Percentiles rank a stretch among this genome's conserved stretches.
Evolutionary conservation across 2,797 vertebrate species (phyloP).

Genomic region (Acanthurus tractus): DNA sequence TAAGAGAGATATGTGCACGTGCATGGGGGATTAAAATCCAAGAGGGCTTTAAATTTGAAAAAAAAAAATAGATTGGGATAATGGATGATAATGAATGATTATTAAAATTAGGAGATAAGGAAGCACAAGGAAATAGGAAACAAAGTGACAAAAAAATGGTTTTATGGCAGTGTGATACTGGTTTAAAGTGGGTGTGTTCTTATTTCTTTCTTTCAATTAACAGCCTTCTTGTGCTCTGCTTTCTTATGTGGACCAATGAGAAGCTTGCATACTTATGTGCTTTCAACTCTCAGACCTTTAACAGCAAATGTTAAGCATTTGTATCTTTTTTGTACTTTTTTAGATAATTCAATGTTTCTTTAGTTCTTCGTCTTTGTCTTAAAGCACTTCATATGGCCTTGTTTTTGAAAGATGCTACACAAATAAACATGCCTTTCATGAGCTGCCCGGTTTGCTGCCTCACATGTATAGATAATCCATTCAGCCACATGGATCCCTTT

Average conservation of each 20-base stretch:
- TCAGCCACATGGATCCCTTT: conserved; percentile 9
- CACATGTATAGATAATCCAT: conserved; percentile 33
- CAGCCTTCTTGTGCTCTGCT: background rate
- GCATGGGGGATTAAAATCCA: background rate
- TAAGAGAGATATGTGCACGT: background rate
- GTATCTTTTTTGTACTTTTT: too few relatives aligned
- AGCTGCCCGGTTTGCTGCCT: conserved; percentile 6
- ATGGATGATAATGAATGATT: background rate
- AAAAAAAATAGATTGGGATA: background rate
- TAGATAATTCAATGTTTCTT: too few relatives aligned
- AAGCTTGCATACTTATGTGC: background rate
- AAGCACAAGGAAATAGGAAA: background rate
- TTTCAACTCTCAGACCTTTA: background rate
- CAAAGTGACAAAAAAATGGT: background rate
- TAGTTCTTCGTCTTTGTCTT: background rate
- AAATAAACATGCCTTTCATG: background rate
- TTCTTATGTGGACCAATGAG: conserved; percentile 3
- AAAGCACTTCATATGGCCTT: background rate
- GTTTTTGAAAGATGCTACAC: too few relatives aligned
- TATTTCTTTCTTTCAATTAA: conserved; percentile 13
- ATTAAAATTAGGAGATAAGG: background rate
- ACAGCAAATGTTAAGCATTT: background rate
- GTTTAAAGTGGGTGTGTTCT: background rate
- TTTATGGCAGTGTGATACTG: background rate
- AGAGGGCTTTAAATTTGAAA: conserved; percentile 10